These are phyloP conservation scores for Knipowitschia caucasica DNA, from an alignment of 2,797 vertebrate genomes.

Conservation along the genomic window DNA sequence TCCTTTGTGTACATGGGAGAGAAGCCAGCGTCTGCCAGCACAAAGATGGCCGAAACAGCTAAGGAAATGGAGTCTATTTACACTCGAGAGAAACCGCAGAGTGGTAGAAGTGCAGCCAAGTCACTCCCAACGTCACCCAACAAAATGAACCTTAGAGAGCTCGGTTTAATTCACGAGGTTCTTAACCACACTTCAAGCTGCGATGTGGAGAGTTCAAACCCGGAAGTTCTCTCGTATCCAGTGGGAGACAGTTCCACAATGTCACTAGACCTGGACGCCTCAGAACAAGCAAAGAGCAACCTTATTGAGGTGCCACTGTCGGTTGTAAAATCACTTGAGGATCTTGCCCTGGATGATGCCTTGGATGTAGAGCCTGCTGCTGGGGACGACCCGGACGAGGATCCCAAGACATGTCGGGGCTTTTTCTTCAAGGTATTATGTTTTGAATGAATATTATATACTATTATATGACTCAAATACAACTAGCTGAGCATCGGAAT, in stretches of 20 bases:
- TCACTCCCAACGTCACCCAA: constrained; percentile 44
- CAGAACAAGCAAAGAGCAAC: constrained; percentile 72
- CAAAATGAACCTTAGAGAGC: constrained; percentile 47
- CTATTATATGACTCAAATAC: neutral
- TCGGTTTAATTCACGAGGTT: constrained; percentile 41
- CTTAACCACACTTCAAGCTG: neutral
- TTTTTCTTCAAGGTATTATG: constrained; percentile 95
- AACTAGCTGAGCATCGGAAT: neutral
- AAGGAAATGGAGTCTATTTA: constrained; percentile 43
- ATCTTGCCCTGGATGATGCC: constrained; percentile 71
- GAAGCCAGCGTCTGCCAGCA: constrained; percentile 52
- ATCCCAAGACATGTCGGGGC: constrained; percentile 89
- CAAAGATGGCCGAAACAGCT: constrained; percentile 54
- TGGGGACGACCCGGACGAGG: constrained; percentile 79
- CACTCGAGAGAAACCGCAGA: constrained; percentile 45
- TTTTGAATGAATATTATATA: neutral
- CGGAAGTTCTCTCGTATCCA: constrained; percentile 86
- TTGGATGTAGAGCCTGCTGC: constrained; percentile 68
- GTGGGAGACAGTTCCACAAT: constrained; percentile 84
- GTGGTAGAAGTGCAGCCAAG: constrained; percentile 18
- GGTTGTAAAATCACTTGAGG: constrained; percentile 82
- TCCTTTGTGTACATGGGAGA: constrained; percentile 91
- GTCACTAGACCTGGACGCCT: constrained; percentile 60
- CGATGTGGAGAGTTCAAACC: constrained; percentile 56
- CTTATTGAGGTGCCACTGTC: constrained; percentile 93